Base-by-base conservation (phyloP, 1,140 invertebrate species). In the Tigriopus japonicus region DNA sequence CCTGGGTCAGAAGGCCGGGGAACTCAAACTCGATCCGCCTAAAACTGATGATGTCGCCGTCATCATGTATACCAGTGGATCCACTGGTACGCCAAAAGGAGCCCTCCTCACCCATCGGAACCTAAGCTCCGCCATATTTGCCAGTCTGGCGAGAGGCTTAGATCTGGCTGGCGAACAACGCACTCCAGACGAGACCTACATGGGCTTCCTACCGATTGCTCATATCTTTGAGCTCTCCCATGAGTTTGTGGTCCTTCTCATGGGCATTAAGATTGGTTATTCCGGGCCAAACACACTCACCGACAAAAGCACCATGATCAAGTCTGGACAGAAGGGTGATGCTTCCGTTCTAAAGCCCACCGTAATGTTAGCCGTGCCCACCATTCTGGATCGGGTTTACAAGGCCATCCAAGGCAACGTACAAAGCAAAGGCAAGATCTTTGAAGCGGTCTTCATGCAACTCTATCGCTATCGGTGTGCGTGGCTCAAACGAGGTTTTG, bases 21-120 rank as follows among this genome's bases (percentile, higher is more conserved):
- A 56, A 24, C 23, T 15, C 52, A 43, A 62, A 23, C 12, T 24
- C 56, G 9, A 9, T 35, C 3, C 28, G 3, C 28, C 28, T 9
- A 35, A 35, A 35, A 5, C 28, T 35, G 63, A 65, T 43, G 65
- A 65, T 35, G 41, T 62, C 12, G 66, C 66, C 28, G 68, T 77
- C 59, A 73, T 77, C 52, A 77, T 77, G 74, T 76, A 76, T 63
- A 76, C 74, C 1, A 73, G 71, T 64, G 74, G 74, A n/a, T 73
- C 72, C 14, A 75, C 72, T 49, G 72, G 74, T 41, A 64, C 85
- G 59, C 89, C 89, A 0, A 92, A 93, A 73, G 72, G 72, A 61
- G 65, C 64, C 14, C 56, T 63, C 17, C 40, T 65, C 6, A 62
- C 61, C 19, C 64, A 66, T 51, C 53, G 24, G 13, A 67, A 66